These are phyloP conservation scores for Gavialis gangeticus DNA, from an alignment of 2,113 vertebrate species.

Conservation along the genomic window DNA sequence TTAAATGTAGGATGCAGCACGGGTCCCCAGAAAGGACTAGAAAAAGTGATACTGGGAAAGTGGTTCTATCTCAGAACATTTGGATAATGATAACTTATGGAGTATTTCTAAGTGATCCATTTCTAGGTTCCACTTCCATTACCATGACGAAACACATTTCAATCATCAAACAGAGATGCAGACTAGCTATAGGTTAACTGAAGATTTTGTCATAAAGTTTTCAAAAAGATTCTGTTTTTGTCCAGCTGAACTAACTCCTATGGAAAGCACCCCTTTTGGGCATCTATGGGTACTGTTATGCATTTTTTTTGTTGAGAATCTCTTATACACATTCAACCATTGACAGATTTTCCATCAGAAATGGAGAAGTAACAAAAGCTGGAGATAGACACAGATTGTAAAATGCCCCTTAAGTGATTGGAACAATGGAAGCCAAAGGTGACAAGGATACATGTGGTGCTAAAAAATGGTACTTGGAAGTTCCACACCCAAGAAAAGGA, in stretches of 20 bases:
- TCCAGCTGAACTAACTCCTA: too few relatives aligned
- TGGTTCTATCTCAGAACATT: not conserved
- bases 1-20: not conserved
- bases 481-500: not conserved
- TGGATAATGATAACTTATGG: not conserved
- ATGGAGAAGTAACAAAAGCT: too few relatives aligned
- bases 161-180: not conserved
- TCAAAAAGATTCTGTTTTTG: too few relatives aligned
- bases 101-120: not conserved
- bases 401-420: not conserved
- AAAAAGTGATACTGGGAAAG: not conserved
- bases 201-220: not conserved
- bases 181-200: not conserved
- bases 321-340: too few relatives aligned
- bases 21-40: accelerated
- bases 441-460: not conserved
- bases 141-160: not conserved
- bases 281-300: too few relatives aligned
- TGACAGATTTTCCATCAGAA: too few relatives aligned
- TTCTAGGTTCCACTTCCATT: not conserved
- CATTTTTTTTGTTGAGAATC: too few relatives aligned
- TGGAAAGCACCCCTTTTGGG: too few relatives aligned
- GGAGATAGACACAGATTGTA: not conserved
- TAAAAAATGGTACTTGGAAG: not conserved
- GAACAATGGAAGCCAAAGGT: not conserved